Percentiles rank a stretch among this genome's conserved stretches.
Evolutionary conservation across 2,113 vertebrate species (phyloP).

Genomic region (Callaeas wilsoni): DNA sequence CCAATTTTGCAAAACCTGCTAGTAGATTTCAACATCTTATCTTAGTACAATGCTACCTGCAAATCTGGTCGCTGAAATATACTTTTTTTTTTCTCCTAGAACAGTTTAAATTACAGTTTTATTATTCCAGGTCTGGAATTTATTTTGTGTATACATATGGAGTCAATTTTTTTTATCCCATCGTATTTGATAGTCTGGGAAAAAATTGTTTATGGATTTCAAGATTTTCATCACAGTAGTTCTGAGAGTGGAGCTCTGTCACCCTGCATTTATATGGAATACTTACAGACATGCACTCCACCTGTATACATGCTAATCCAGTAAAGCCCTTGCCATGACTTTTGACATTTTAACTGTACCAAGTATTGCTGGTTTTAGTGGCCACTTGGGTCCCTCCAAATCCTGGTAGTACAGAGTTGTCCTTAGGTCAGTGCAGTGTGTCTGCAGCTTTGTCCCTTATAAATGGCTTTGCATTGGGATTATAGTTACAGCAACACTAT

Average conservation of each 20-base stretch:
- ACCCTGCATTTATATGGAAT: neutral
- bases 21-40: neutral
- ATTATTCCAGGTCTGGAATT: neutral
- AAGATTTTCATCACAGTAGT: neutral
- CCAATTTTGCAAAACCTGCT: neutral
- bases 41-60: neutral
- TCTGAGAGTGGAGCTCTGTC: neutral
- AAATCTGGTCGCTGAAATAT: neutral
- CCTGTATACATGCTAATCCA: neutral
- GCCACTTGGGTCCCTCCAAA: neutral
- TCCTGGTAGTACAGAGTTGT: neutral
- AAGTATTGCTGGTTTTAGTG: neutral
- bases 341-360: neutral
- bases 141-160: neutral
- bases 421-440: neutral
- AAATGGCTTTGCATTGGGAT: neutral
- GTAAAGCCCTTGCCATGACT: neutral
- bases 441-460: neutral
- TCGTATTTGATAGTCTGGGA: neutral
- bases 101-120: neutral
- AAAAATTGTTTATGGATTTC: neutral
- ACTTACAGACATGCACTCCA: neutral
- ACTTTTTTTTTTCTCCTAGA: no score
- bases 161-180: neutral
- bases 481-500: neutral